Percentiles rank a stretch among this genome's conserved stretches.
Evolutionary conservation across 2,113 vertebrate genomes (phyloP).

Genomic region (Myxocyprinus asiaticus): DNA sequence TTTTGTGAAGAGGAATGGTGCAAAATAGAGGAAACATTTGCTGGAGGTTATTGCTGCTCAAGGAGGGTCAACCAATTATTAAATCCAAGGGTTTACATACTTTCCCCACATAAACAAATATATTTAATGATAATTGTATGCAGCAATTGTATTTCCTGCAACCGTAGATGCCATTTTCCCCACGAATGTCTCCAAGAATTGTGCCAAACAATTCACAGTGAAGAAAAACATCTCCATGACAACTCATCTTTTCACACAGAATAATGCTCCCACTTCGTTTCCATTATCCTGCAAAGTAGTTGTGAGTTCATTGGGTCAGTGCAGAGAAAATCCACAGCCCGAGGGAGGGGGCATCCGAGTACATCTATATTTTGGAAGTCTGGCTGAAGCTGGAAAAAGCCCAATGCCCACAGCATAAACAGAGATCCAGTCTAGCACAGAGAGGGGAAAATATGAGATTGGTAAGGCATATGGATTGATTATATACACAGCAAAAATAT

Average conservation of each 20-base stretch:
- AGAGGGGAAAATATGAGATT: background rate
- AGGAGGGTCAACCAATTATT: too few relatives aligned
- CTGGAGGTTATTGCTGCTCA: too few relatives aligned
- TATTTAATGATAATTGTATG: too few relatives aligned
- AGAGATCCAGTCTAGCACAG: background rate
- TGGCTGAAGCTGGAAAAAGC: slow-evolving; percentile 7
- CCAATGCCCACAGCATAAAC: slow-evolving; percentile 7
- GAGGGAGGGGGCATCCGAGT: background rate
- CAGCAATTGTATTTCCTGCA: too few relatives aligned
- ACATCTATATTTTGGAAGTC: slow-evolving; percentile 21
- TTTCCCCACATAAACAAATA: too few relatives aligned
- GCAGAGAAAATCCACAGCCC: slow-evolving; percentile 14
- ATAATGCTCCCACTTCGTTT: background rate
- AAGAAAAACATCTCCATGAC: slow-evolving; percentile 18
- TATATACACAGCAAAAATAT: background rate
- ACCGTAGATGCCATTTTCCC: too few relatives aligned
- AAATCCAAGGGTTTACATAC: too few relatives aligned
- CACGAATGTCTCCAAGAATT: too few relatives aligned
- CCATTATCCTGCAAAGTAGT: background rate
- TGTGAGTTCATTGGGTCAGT: slow-evolving; percentile 3
- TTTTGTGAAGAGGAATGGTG: too few relatives aligned
- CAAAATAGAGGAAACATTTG: too few relatives aligned
- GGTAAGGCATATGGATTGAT: background rate
- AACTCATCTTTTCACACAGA: background rate
- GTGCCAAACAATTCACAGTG: background rate